Evolutionary conservation across 2,113 vertebrate species (phyloP), one percentile per base, ranked within the genome.

Genomic region (Chlorocebus sabaeus): DNA sequence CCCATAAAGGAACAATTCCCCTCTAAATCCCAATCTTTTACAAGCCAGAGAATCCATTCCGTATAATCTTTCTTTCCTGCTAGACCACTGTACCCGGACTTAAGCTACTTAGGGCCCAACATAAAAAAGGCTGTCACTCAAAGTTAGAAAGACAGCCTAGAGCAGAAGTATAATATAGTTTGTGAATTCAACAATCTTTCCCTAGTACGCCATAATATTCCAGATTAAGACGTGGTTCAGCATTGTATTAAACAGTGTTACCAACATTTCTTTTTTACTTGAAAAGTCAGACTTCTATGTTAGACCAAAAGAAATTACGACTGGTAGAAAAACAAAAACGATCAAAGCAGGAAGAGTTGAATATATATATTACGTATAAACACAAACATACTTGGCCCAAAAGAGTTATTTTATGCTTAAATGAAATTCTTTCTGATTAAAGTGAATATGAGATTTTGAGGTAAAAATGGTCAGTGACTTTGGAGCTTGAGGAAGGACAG

Each of bases 21-120:
- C 81, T 70, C 32, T 83, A 93, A 92, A 94, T 94, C 76, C 70
- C 67, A 92, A 90, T 95, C 8, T 38, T 96, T 96, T 92, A 95
- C 32, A 96, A 95, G 67, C 23, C 70, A 90, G 57, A 92, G 72
- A 50, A 90, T 64, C 70, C 17, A 79, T 85, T 94, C 80, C 76
- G 20, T 55, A 59, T 73, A 73, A 97, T 90, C 61, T 90, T 93
- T 89, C 43, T 93, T 93, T 92, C 72, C 55, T 88, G 75, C 45
- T 70, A 57, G 38, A 64, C 57, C 70, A 38, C 14, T n/a, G 35
- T 79, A 82, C 93, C 52, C 57, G 30, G 72, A 55, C 5, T 90
- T 50, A 93, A 86, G 82, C 14, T 76, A 68, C 40, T 79, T 43
- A 94, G 32, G 22, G 23, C 7, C 38, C 85, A 81, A 35, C 38